Base-by-base conservation (phyloP, 1,140 invertebrate genomes). In the Epicauta chinensis region DNA sequence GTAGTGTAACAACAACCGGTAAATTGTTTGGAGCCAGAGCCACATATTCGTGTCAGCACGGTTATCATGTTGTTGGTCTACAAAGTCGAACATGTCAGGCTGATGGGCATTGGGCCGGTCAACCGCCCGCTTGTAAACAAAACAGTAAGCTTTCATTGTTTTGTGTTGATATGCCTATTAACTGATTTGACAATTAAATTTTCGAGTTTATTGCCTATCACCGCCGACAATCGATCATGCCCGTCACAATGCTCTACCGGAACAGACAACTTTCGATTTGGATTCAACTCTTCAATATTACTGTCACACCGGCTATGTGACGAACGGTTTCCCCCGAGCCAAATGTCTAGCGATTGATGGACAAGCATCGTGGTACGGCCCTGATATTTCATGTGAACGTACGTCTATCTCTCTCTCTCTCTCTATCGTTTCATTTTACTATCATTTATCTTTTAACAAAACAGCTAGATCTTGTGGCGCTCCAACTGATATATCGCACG, bases 341-440 rank as follows among this genome's bases (percentile, higher is more conserved):
- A 95, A 95, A 72, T 98, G 96, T 70, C 74, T 96, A 35, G 83
- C 89, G 51, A 91, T 92, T 60, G 88, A 94, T 62, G 85, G 86
- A 1, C 78, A 81, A 58, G 69, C 69, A 7, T 69, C 66, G 30
- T 91, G 89, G 89, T 94, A 91, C 64, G 94, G 94, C 11, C 95
- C 95, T 1, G 91, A 97, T 63, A 89, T 98, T 46, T 84, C 85
- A 31, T 98, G 96, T 64, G 87, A 93, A 79, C 90, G 94, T 87
- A 74, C 87, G 81, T 82, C 46, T 2, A 34, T 16, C n/a, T n/a
- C n/a, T n/a, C n/a, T n/a, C n/a, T n/a, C n/a, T n/a, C n/a, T n/a
- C n/a, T n/a, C n/a, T n/a, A n/a, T n/a, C n/a, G n/a, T n/a, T 6
- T 6, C 14, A 15, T 1, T 16, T 35, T 13, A 2, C 14, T 16